Conservation (phyloP, 2,797 vertebrate species). For the Onychomys leucogaster region DNA sequence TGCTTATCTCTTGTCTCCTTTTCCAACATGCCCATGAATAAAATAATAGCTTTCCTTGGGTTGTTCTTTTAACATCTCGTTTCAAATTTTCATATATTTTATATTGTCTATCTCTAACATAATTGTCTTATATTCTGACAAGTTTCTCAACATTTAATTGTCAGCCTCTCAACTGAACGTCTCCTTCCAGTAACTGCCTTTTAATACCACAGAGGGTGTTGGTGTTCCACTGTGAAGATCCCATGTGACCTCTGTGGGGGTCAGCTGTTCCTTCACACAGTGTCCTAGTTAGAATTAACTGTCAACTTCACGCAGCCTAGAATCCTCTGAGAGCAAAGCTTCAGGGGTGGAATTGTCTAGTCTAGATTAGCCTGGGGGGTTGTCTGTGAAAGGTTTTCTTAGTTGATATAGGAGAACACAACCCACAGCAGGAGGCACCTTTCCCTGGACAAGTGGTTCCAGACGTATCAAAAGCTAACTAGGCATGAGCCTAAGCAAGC, state of each 20-base stretch:
- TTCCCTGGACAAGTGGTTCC: not conserved
- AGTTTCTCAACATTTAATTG: not conserved
- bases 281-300: not conserved
- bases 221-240: not conserved
- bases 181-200: not conserved
- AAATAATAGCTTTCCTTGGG: constrained; percentile 19
- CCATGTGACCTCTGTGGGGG: fast-evolving
- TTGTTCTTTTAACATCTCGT: not conserved
- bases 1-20: not conserved
- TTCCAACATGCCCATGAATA: not conserved
- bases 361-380: not conserved
- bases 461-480: not conserved
- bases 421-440: not conserved
- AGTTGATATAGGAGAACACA: not conserved
- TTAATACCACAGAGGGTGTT: not conserved
- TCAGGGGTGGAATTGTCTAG: not conserved
- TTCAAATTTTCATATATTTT: constrained; percentile 39
- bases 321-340: not conserved
- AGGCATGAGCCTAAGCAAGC: not conserved
- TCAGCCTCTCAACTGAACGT: not conserved
- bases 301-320: not conserved
- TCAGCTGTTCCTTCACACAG: not conserved
- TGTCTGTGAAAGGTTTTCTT: not conserved
- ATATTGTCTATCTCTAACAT: constrained; percentile 13
- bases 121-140: constrained; percentile 17